Evolutionary conservation across 2,888 invertebrate genomes (phyloP).

Genomic region (Philonicus albiceps): DNA sequence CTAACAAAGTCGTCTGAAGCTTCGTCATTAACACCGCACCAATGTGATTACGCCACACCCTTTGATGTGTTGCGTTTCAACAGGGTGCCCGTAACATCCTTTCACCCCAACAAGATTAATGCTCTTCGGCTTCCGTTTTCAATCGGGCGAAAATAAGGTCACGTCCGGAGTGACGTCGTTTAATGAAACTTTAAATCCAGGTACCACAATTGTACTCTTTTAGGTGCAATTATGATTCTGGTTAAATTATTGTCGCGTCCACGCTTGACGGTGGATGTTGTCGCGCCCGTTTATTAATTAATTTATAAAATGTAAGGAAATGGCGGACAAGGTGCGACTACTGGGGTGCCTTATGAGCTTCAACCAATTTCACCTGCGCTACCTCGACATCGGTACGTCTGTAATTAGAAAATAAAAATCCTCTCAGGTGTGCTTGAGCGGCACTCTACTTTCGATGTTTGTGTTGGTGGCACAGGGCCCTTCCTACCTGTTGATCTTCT

Average conservation of each 20-base stretch:
- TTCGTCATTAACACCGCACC: conserved; percentile 19
- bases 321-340: neutral
- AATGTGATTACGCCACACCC: conserved; percentile 7
- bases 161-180: neutral
- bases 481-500: neutral
- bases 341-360: neutral
- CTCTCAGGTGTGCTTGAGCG: neutral
- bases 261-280: neutral
- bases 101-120: neutral
- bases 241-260: neutral
- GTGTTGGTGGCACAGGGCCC: neutral
- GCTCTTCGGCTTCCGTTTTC: neutral
- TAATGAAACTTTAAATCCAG: conserved; percentile 15
- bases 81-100: neutral
- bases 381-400: neutral
- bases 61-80: conserved; percentile 7
- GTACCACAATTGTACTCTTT: neutral
- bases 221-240: neutral
- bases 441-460: neutral
- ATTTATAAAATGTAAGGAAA: neutral
- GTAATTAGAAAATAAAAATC: neutral
- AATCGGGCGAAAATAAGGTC: neutral
- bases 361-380: neutral
- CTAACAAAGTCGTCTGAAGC: conserved; percentile 4
- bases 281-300: conserved; percentile 3